Conservation (phyloP, 2,888 invertebrate species). For the Pachymerium ferrugineum region DNA sequence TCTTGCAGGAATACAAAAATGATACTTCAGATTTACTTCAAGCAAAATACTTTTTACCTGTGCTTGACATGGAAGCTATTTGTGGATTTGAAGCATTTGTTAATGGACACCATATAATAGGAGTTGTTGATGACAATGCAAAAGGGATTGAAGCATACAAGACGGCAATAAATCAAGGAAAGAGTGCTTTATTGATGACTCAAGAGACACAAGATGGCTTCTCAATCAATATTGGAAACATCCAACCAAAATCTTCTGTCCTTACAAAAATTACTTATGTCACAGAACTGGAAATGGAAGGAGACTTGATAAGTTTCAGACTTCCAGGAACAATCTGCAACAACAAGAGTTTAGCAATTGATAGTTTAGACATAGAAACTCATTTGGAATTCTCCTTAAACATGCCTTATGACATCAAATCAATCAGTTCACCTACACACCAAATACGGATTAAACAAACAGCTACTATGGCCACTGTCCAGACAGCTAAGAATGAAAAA, state of each 20-base stretch:
- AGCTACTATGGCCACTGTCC: constrained; percentile 46
- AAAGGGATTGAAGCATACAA: constrained; percentile 47
- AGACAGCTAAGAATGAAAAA: constrained; percentile 41
- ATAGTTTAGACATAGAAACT: background rate
- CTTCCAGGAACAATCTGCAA: constrained; percentile 47
- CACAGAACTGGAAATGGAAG: constrained; percentile 47
- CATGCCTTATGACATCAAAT: constrained; percentile 48
- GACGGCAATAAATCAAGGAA: constrained; percentile 47
- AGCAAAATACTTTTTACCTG: constrained; percentile 49
- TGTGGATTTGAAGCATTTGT: constrained; percentile 51
- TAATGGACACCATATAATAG: constrained; percentile 48
- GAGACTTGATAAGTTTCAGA: constrained; percentile 44
- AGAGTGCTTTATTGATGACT: constrained; percentile 51
- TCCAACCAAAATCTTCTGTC: constrained; percentile 45
- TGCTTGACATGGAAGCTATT: constrained; percentile 48
- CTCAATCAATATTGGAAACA: constrained; percentile 49
- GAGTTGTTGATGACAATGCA: constrained; percentile 49
- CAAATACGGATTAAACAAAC: constrained; percentile 45
- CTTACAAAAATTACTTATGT: constrained; percentile 50
- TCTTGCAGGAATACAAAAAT: constrained; percentile 36
- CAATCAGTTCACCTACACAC: constrained; percentile 45
- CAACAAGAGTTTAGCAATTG: background rate
- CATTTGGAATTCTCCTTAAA: constrained; percentile 45
- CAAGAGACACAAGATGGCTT: constrained; percentile 45
- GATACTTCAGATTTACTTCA: constrained; percentile 41